Percentiles rank a stretch among this genome's conserved stretches.
Conservation (phyloP, 2,113 vertebrate genomes). For the Gopherus flavomarginatus region DNA sequence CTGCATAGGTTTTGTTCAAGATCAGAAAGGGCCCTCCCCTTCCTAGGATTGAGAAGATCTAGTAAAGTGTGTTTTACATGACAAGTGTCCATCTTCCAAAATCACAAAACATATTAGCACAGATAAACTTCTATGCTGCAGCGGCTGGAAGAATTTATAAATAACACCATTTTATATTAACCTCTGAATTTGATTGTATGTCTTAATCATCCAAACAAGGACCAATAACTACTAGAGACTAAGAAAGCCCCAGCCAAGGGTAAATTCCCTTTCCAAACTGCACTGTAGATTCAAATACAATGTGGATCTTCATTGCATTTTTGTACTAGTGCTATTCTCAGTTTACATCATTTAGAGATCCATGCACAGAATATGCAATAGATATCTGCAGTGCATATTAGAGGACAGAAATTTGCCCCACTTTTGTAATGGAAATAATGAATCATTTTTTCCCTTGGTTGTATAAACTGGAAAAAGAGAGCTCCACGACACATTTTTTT, state of each 20-base stretch:
- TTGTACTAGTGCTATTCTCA: neutral
- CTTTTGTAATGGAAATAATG: conserved; percentile 21
- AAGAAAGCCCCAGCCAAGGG: neutral
- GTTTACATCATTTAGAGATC: neutral
- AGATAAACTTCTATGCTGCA: neutral
- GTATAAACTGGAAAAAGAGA: neutral
- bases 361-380: conserved; percentile 25
- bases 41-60: accelerated
- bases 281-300: accelerated
- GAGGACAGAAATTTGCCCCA: conserved; percentile 1
- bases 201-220: neutral
- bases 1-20: neutral
- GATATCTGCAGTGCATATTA: neutral
- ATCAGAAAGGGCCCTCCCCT: neutral
- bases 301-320: neutral
- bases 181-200: neutral
- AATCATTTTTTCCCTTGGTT: neutral
- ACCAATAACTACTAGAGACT: neutral
- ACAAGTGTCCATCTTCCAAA: neutral
- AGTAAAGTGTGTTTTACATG: neutral
- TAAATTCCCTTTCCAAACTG: conserved; percentile 32
- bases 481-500: accelerated
- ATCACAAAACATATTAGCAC: neutral
- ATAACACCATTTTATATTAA: neutral
- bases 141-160: neutral